A percentile compares a stretch with the other conserved stretches of the same genome.
These are phyloP conservation scores for Otus sunia DNA, from an alignment of 2,113 vertebrate species.

Conservation along the genomic window DNA sequence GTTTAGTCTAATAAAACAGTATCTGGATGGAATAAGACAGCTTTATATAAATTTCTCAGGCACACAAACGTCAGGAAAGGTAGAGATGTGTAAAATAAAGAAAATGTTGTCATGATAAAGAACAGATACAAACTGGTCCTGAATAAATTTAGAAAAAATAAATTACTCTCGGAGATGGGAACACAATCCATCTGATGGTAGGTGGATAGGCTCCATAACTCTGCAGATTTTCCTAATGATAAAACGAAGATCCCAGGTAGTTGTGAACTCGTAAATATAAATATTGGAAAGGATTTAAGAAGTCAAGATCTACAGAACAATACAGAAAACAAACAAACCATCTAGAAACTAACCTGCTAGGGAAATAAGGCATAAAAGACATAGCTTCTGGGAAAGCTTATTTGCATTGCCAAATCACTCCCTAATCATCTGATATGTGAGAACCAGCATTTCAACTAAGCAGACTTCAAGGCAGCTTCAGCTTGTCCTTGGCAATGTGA, in stretches of 20 bases:
- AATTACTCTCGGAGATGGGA: neutral
- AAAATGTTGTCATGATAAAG: neutral
- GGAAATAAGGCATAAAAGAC: neutral
- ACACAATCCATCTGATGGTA: neutral
- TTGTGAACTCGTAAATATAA: neutral
- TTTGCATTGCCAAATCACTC: neutral
- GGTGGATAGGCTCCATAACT: neutral
- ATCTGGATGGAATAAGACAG: neutral
- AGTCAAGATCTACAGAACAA: neutral
- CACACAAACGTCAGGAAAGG: neutral
- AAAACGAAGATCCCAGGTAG: neutral
- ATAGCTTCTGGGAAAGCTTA: neutral
- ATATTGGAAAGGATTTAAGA: neutral
- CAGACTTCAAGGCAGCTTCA: neutral
- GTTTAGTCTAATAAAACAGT: neutral
- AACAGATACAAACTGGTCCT: neutral
- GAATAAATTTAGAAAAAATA: neutral
- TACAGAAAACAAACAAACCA: neutral
- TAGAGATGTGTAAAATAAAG: neutral
- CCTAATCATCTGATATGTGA: neutral
- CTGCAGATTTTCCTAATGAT: neutral
- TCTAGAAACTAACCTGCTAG: neutral
- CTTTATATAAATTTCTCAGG: neutral
- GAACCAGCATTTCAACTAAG: neutral
- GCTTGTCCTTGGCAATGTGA: neutral